phyloP scores from a whole-genome alignment of 2,797 vertebrate genomes.

The Clarias pachynema region DNA sequence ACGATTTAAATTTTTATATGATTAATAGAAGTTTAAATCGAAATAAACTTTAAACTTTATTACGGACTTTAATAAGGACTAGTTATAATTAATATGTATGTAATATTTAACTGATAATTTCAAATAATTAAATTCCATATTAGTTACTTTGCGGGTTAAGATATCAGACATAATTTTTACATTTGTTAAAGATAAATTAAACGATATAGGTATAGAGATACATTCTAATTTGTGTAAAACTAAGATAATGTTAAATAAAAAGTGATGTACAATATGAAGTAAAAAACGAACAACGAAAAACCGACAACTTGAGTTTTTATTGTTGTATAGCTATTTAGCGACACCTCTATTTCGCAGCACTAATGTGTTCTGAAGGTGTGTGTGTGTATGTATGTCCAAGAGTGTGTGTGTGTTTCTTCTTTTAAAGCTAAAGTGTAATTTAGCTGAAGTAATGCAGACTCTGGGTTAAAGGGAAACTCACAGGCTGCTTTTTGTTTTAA shows the following conservation, averaged over 20 bases:
- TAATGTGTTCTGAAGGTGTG: slow-evolving; percentile 3
- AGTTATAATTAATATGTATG: background rate
- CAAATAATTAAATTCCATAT: background rate
- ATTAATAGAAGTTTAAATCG: too few species aligned
- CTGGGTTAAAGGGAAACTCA: slow-evolving; percentile 12
- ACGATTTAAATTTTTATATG: background rate
- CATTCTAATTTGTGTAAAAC: background rate
- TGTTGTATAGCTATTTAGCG: background rate
- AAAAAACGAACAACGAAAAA: background rate
- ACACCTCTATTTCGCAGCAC: background rate
- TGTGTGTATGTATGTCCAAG: background rate
- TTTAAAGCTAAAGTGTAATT: slow-evolving; percentile 23
- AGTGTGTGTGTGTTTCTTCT: background rate
- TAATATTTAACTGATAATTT: background rate
- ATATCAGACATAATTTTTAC: too few species aligned
- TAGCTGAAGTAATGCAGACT: slow-evolving; percentile 24
- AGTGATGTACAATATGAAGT: background rate
- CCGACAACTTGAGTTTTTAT: background rate
- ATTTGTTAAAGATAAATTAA: background rate
- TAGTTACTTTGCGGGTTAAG: background rate
- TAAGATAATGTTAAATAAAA: background rate
- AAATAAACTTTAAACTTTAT: too few species aligned
- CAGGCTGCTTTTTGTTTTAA: slow-evolving; percentile 41
- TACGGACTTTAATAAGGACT: too few species aligned
- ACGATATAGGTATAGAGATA: too few species aligned